Percentiles rank a stretch among this genome's conserved stretches.
Conservation (phyloP, 2,797 vertebrate species). For the Sebastes matsubarae region DNA sequence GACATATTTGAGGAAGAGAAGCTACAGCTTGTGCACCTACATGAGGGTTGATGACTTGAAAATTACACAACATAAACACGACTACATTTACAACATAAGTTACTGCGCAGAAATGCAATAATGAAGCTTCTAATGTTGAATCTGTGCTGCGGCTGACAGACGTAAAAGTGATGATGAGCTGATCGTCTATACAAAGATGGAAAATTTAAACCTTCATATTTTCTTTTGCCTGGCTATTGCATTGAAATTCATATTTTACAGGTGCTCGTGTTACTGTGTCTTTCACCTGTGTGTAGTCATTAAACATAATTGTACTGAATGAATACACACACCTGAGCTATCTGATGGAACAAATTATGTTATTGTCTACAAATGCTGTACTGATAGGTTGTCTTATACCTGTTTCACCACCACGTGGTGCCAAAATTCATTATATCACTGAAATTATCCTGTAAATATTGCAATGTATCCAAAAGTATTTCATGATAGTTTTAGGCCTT, state of each 20-base stretch:
- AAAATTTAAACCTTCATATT: not conserved
- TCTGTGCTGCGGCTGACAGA: not conserved
- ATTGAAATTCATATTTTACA: not conserved
- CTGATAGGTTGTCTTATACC: not conserved
- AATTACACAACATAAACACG: not conserved
- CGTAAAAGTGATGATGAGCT: not conserved
- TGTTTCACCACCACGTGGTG: constrained; percentile 44
- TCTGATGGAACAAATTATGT: not conserved
- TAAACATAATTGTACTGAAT: not conserved
- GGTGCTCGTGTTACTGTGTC: not conserved
- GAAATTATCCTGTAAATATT: constrained; percentile 2
- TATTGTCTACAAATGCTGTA: not conserved
- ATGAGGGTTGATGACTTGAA: not conserved
- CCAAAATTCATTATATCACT: not conserved
- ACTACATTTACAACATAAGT: not conserved
- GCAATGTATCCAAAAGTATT: not conserved
- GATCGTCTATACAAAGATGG: not conserved
- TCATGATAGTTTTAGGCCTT: not conserved
- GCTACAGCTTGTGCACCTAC: not conserved
- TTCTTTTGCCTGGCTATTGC: not conserved
- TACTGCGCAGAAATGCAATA: not conserved
- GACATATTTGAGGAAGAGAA: not conserved
- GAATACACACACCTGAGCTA: not conserved
- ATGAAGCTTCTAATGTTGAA: not conserved
- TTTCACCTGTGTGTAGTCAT: not conserved